These are phyloP conservation scores for Myoxocephalus aenaeus DNA, from an alignment of 2,797 vertebrate genomes.

Conservation along the genomic window DNA sequence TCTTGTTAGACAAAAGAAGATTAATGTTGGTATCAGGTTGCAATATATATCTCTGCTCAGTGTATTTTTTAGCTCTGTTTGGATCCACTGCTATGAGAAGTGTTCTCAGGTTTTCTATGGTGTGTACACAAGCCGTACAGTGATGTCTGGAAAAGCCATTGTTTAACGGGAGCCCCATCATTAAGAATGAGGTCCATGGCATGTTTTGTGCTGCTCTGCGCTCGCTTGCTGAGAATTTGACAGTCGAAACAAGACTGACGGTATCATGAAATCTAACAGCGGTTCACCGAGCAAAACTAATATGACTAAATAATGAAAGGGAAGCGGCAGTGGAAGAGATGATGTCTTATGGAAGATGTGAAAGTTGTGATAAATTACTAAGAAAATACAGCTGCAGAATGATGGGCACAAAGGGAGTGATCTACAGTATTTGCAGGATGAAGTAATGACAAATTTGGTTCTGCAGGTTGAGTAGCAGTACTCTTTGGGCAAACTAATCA, in stretches of 20 bases:
- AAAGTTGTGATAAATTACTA: slow-evolving; percentile 62
- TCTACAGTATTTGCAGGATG: slow-evolving; percentile 1
- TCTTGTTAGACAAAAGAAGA: slow-evolving; percentile 12
- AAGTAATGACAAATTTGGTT: neutral
- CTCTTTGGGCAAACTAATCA: neutral
- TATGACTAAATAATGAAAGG: neutral
- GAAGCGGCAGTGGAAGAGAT: neutral
- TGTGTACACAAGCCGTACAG: slow-evolving; percentile 16
- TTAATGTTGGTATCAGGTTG: slow-evolving; percentile 31
- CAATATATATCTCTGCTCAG: slow-evolving; percentile 31
- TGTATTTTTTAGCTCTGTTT: slow-evolving; percentile 65
- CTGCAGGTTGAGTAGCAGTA: neutral
- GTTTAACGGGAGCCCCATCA: slow-evolving; percentile 45
- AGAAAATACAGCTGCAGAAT: slow-evolving; percentile 36
- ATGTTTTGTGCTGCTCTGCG: slow-evolving; percentile 39
- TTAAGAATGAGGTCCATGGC: slow-evolving; percentile 46
- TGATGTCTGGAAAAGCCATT: slow-evolving; percentile 62
- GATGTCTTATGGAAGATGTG: slow-evolving; percentile 13
- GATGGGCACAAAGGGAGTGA: slow-evolving; percentile 1
- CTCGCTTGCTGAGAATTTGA: slow-evolving; percentile 37
- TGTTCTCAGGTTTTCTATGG: slow-evolving; percentile 48
- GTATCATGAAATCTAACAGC: neutral
- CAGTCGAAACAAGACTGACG: slow-evolving; percentile 45
- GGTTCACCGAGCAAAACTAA: slow-evolving; percentile 18
- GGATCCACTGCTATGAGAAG: slow-evolving; percentile 49